A percentile compares a stretch with the other conserved stretches of the same genome.
phyloP scores from a whole-genome alignment of 2,797 vertebrate species.

The Rhinogobio ventralis region DNA sequence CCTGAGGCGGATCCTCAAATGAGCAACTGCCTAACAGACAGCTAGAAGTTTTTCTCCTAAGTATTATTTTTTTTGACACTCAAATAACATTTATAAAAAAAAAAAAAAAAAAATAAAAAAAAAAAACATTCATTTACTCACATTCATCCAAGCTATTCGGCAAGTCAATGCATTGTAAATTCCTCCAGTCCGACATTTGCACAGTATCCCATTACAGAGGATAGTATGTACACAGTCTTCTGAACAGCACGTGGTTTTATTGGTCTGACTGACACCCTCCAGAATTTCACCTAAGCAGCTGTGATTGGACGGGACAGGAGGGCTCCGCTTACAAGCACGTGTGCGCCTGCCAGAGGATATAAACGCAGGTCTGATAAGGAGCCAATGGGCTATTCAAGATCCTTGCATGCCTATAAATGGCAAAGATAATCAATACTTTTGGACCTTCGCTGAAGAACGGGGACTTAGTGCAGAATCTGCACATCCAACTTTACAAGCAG shows the following conservation, averaged over 20 bases:
- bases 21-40: background rate
- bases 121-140: background rate
- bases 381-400: conserved; percentile 63
- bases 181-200: background rate
- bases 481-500: background rate
- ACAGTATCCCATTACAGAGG: conserved; percentile 21
- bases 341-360: conserved; percentile 39
- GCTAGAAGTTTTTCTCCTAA: background rate
- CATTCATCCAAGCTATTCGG: conserved; percentile 18
- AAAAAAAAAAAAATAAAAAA: too few species aligned
- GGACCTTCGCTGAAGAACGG: conserved; percentile 21
- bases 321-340: conserved; percentile 49
- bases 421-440: conserved; percentile 56
- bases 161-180: conserved; percentile 22
- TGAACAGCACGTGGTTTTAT: conserved; percentile 44
- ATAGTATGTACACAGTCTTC: conserved; percentile 13
- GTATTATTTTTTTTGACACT: background rate
- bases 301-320: conserved; percentile 44
- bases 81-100: background rate
- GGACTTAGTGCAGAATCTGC: conserved; percentile 7
- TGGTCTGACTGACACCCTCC: conserved; percentile 49
- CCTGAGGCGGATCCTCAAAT: background rate
- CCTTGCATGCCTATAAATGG: conserved; percentile 55
- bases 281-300: conserved; percentile 54
- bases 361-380: conserved; percentile 47